Percentiles rank a stretch among this genome's conserved stretches.
phyloP scores from a whole-genome alignment of 2,797 vertebrate species.

The Corythornis leucogaster region DNA sequence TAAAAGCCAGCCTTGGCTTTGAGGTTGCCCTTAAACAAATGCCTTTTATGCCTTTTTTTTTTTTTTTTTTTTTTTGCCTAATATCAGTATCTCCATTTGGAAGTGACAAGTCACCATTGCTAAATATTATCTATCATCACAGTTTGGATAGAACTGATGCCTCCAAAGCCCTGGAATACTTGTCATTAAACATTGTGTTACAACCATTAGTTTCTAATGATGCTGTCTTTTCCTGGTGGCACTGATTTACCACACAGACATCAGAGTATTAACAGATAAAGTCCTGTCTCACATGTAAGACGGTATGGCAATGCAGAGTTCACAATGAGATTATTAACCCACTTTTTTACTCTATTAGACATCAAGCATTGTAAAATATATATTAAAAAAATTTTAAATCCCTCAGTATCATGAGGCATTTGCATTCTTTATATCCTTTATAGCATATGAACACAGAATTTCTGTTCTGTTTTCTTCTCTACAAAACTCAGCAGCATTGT shows the following conservation, averaged over 20 bases:
- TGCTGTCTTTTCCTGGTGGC: constrained; percentile 25
- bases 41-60: not conserved
- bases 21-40: not conserved
- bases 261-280: not conserved
- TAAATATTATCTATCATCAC: not conserved
- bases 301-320: not conserved
- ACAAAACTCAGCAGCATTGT: not conserved
- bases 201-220: constrained; percentile 32
- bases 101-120: not conserved
- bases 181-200: not conserved
- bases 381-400: not conserved
- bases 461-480: not conserved
- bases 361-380: not conserved
- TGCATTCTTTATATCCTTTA: not conserved
- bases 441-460: not conserved
- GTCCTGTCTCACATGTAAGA: not conserved
- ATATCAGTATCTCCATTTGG: not conserved
- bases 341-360: not conserved
- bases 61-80: not conserved
- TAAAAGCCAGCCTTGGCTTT: not conserved
- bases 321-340: not conserved
- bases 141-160: not conserved
- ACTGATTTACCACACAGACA: not conserved
- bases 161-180: not conserved
- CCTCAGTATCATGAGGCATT: not conserved